Evolutionary conservation across 2,797 vertebrate genomes (phyloP), one percentile per base, ranked within the genome.

Genomic region (Hozukius guyotensis): DNA sequence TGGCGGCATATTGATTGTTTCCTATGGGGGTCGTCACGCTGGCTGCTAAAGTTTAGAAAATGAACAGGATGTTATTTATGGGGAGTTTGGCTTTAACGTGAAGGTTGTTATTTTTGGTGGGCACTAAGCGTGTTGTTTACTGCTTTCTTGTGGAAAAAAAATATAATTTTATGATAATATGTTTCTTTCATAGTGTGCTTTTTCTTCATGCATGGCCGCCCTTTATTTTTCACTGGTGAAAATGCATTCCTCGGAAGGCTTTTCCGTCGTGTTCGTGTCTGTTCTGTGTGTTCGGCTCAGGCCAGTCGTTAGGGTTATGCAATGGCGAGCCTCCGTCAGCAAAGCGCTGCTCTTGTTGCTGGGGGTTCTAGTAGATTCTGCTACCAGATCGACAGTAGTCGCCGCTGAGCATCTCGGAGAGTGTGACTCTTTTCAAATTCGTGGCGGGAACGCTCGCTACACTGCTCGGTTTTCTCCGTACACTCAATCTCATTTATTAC

Each of bases 281-380:
- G 38, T 62, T 85, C 46, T 8, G 75, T 84, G 90, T 74, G 59
- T 66, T 79, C 80, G 77, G 84, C 80, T 89, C 90, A 83, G 88
- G 94, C 91, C 88, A 89, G 64, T 85, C 75, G 78, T 20, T 16
- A 42, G 75, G 92, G 92, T 95, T 95, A 95, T 94, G 95, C 93
- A 95, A 96, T 95, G 96, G 94, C 95, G 95, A 95, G 82, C 88
- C 91, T 93, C 90, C 88, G 93, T 92, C 94, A 93, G 92, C 90
- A 74, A 83, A 85, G 93, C 91, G 91, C 89, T 82, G 83, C 94
- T 92, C 90, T 89, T 93, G 94, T 95, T 94, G 94, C 93, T 93
- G 93, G 92, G 93, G 92, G 79, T 93, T 94, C 91, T 80, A 64
- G 94, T 78, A 89, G 87, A 89, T 93, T 94, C 92, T 93, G 92